Conservation (phyloP, 2,797 vertebrate genomes). For the Tamandua tetradactyla region DNA sequence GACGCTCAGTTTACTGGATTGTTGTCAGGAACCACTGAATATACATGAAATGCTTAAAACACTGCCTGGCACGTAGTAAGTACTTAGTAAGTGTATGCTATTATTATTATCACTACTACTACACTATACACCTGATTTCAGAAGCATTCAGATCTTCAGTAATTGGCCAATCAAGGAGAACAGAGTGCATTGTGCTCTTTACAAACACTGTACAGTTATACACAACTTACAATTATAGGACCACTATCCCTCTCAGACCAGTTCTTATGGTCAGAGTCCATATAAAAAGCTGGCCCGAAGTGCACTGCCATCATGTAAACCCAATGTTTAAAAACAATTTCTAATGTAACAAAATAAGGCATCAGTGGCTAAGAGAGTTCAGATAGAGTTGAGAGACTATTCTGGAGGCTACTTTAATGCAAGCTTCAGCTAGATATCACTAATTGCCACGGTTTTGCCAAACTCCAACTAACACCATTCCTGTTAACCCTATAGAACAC, state of each 20-base stretch:
- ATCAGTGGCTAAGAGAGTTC: too few relatives aligned
- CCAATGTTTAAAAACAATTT: not conserved
- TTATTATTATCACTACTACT: not conserved
- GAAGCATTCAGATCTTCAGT: not conserved
- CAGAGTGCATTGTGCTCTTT: not conserved
- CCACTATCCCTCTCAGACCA: not conserved
- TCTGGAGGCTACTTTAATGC: too few relatives aligned
- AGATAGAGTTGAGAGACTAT: too few relatives aligned
- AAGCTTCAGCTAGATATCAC: too few relatives aligned
- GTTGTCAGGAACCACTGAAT: not conserved
- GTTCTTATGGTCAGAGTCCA: not conserved
- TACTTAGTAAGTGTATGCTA: not conserved
- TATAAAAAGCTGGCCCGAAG: not conserved
- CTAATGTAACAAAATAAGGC: too few relatives aligned
- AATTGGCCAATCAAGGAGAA: not conserved
- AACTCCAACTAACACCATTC: too few relatives aligned
- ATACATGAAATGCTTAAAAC: not conserved
- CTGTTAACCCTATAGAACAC: too few relatives aligned
- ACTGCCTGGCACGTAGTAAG: not conserved
- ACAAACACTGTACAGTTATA: too few relatives aligned
- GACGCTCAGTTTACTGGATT: not conserved
- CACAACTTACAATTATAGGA: not conserved
- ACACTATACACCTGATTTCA: not conserved
- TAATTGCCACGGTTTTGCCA: too few relatives aligned
- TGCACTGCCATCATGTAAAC: slow-evolving; percentile 3